Base-by-base conservation (phyloP, 2,888 invertebrate genomes). In the Cynaeus angustus region DNA sequence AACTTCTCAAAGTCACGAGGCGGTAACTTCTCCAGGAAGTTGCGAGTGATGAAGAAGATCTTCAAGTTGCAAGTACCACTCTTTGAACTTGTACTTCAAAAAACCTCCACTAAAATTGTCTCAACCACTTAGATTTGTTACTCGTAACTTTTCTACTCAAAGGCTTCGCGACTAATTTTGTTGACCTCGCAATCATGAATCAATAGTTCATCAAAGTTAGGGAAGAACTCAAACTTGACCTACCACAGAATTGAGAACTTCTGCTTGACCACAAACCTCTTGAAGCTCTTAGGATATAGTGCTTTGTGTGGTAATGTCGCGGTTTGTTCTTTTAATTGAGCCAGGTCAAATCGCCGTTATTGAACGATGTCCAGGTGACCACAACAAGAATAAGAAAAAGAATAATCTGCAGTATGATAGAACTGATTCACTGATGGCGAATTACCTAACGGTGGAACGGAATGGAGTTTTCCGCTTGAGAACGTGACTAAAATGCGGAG, bases 131-230 rank as follows among this genome's bases (percentile, higher is more conserved):
- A 6, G 79, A 75, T 12, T 33, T 33, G 33, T 33, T 4, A 33
- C 7, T 28, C 1, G n/a, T 9, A 4, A 2, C n/a, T 33, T 7
- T 33, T 2, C 21, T 4, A 3, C 21, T 33, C 33, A 33, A 33
- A 33, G 38, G 74, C 73, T 48, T 68, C 77, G 5, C 76, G 73
- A 66, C 76, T 74, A 12, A 81, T 77, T 21, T 78, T 77, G 53
- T 73, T 74, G 16, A 82, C 71, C 6, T 75, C 79, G 41, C 79
- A 77, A 56, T 76, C 65, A 66, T 80, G 74, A 56, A 81, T 75
- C 37, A 71, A 68, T 9, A 81, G 68, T 14, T 55, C 70, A 45
- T 74, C 71, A 37, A 81, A 70, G 58, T 79, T 76, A 56, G 64
- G 65, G n/a, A 78, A 76, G 62, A 78, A 74, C 12, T 72, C 69